Conservation (phyloP, 2,113 vertebrate genomes). For the Tylochromis polylepis region DNA sequence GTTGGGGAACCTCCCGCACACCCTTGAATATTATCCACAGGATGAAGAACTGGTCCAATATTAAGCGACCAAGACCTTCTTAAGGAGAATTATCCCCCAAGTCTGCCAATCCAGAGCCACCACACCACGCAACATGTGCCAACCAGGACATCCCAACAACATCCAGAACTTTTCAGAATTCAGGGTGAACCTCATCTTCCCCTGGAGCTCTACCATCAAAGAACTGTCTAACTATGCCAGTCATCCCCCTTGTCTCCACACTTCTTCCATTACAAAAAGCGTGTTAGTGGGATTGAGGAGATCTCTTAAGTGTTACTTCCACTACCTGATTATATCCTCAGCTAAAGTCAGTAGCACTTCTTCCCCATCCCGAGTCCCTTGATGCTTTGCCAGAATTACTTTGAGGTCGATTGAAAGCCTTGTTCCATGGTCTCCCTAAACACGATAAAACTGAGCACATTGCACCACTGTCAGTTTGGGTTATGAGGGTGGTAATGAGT, state of each 20-base stretch:
- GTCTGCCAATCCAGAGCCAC: rapidly evolving
- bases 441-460: slow-evolving; percentile 1
- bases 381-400: neutral
- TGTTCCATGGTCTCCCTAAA: too few species aligned
- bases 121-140: neutral
- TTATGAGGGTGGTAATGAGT: slow-evolving; percentile 14
- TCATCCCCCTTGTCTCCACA: neutral
- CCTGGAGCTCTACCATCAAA: neutral
- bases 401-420: neutral
- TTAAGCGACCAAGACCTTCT: neutral
- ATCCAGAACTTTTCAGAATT: neutral
- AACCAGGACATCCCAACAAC: neutral
- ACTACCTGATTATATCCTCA: neutral
- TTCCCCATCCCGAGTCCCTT: neutral
- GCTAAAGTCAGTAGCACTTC: neutral
- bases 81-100: neutral
- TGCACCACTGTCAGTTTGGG: neutral
- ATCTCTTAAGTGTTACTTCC: neutral
- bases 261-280: neutral
- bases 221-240: neutral
- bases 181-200: rapidly evolving
- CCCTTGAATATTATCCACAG: neutral
- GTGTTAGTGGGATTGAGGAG: neutral
- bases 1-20: neutral
- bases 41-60: neutral